Evolutionary conservation across 2,797 vertebrate species (phyloP).

Genomic region (Alfaro cultratus): DNA sequence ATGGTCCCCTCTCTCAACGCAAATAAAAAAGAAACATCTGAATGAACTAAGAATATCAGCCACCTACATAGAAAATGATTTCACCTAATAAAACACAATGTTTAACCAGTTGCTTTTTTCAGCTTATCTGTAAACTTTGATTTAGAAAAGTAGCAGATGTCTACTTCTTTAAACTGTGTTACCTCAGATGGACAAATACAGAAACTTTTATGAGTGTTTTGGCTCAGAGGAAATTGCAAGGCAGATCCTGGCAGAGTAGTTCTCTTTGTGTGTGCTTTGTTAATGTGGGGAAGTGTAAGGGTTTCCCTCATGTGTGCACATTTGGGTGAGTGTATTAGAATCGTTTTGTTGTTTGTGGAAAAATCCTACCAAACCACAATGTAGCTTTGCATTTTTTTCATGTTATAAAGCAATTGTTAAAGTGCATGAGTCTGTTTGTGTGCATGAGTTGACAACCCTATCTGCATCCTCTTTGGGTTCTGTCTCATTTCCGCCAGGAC

Average conservation of each 20-base stretch:
- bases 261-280: conserved; percentile 5
- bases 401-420: conserved; percentile 17
- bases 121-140: conserved; percentile 20
- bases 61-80: conserved; percentile 74
- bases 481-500: conserved; percentile 88
- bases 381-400: conserved; percentile 25
- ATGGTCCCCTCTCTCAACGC: conserved; percentile 60
- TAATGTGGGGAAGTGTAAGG: not conserved
- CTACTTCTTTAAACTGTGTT: conserved; percentile 5
- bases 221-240: conserved; percentile 25
- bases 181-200: conserved; percentile 9
- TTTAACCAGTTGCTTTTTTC: conserved; percentile 4
- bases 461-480: conserved; percentile 88
- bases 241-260: conserved; percentile 12
- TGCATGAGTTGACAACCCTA: conserved; percentile 74
- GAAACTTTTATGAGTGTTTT: conserved; percentile 30
- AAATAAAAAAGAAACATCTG: conserved; percentile 60
- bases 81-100: conserved; percentile 40
- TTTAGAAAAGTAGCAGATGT: conserved; percentile 16
- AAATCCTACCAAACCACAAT: conserved; percentile 60
- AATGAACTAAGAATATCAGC: conserved; percentile 72
- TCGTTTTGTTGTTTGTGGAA: conserved; percentile 59
- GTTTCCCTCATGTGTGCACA: not conserved
- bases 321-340: conserved; percentile 14
- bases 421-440: conserved; percentile 14